Evolutionary conservation across 64 coral and sea anemone species (phyloP), one percentile per base, ranked within the genome.

Genomic region (Porites lutea): DNA sequence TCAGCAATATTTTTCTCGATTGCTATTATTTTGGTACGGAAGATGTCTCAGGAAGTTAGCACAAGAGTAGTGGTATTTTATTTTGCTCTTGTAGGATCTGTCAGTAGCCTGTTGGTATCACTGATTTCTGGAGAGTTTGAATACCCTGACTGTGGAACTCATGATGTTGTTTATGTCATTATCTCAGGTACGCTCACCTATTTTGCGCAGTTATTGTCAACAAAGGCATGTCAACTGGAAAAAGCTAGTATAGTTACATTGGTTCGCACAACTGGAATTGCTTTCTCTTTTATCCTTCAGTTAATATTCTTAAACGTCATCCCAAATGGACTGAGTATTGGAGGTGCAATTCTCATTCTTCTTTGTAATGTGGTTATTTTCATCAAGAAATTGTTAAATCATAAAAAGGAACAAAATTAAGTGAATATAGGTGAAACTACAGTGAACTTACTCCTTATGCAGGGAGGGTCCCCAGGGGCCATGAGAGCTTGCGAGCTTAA

Each of bases 351-450:
- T 52, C 58, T 93, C 19, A 65, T 93, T 15, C 47, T 72, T 3
- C 44, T 93, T 64, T 88, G 92, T 58, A 93, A 93, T 82, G 16
- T 88, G 8, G 22, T 47, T 82, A 74, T 93, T 55, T 93, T 88
- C 45, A 48, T 88, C 19, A 76, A 77, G 22, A 87, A 78, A 68
- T 77, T 61, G 60, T 57, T 61, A 45, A 27, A 61, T 9, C 27
- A 43, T 7, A 81, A 61, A 45, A 81, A 55, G n/a, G n/a, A n/a
- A n/a, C n/a, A n/a, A n/a, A n/a, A n/a, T n/a, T n/a, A n/a, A n/a
- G n/a, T n/a, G n/a, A n/a, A n/a, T n/a, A n/a, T n/a, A n/a, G n/a
- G n/a, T n/a, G n/a, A n/a, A n/a, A n/a, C n/a, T n/a, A n/a, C n/a
- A n/a, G n/a, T n/a, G n/a, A n/a, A n/a, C n/a, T n/a, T n/a, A n/a